Conservation (phyloP, 2,113 vertebrate species). For the Panthera uncia region DNA sequence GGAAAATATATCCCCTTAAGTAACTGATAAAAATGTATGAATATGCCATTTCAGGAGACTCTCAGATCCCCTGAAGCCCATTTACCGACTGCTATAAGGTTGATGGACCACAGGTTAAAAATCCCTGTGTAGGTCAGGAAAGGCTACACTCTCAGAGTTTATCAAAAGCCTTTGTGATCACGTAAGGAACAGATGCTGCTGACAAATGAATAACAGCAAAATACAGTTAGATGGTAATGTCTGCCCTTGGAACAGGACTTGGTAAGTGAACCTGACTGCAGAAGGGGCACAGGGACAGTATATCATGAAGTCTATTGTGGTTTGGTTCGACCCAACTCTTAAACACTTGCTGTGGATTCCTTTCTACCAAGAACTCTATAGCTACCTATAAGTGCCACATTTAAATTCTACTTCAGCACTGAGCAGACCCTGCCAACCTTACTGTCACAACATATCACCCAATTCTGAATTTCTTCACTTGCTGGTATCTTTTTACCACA, state of each 20-base stretch:
- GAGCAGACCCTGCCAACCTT: not conserved
- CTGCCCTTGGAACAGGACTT: not conserved
- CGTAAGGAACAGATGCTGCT: not conserved
- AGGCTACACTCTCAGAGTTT: not conserved
- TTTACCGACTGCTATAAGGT: not conserved
- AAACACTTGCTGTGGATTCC: not conserved
- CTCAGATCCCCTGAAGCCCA: not conserved
- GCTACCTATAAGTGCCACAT: not conserved
- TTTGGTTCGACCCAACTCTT: not conserved
- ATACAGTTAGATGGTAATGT: not conserved
- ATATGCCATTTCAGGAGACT: not conserved
- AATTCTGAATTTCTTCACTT: not conserved
- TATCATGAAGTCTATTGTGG: not conserved
- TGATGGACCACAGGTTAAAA: not conserved
- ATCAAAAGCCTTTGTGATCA: not conserved
- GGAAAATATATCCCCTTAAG: not conserved
- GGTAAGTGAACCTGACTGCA: not conserved
- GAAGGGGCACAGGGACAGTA: not conserved
- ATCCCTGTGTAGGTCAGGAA: not conserved
- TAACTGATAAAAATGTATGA: not conserved
- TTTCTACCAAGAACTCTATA: not conserved
- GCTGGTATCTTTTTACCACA: not conserved
- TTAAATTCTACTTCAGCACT: not conserved
- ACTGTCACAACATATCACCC: not conserved
- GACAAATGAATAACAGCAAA: not conserved